Base-by-base conservation (phyloP, 2,888 invertebrate species). In the Leucania comma region DNA sequence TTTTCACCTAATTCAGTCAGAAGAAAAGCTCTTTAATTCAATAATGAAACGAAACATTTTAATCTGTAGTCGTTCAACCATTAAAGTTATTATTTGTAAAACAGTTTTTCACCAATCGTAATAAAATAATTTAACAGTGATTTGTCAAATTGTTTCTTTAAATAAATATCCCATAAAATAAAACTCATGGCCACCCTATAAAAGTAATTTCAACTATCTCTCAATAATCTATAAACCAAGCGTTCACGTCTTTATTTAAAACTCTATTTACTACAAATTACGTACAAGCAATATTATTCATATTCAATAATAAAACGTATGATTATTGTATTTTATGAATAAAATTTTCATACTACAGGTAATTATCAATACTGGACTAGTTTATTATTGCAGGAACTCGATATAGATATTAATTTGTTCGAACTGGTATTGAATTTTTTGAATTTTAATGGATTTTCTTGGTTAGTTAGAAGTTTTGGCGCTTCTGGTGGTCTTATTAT, bases 241-340 rank as follows among this genome's bases (percentile, higher is more conserved):
- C 26, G 22, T 42, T 58, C 9, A 53, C 12, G 26, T 58, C 32
- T 65, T 42, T 48, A 57, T 57, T 38, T 26, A 26, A 57, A 60
- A 24, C 29, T 42, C 20, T n/a, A 61, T 72, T 72, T 53, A 42
- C 32, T 20, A 42, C 57, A 53, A 78, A 78, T 65, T 54, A 58
- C 32, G 14, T 26, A 2, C 14, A 14, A 38, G 35, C 54, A 29
- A 70, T 54, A 5, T 10, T 54, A 54, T 35, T 56, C 22, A 57
- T 35, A 50, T 61, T 32, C 8, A 61, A 20, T 61, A 32, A n/a
- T 56, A 38, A 50, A 69, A 70, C 17, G 20, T 56, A 29, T 29
- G 20, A 38, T 56, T 38, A 22, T n/a, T 22, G 3, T 50, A 57
- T 50, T 68, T 50, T 29, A 35, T 53, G 3, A 76, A 35, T 76